These are phyloP conservation scores for Perdita meconis DNA, from an alignment of 2,888 invertebrate genomes.

Conservation along the genomic window DNA sequence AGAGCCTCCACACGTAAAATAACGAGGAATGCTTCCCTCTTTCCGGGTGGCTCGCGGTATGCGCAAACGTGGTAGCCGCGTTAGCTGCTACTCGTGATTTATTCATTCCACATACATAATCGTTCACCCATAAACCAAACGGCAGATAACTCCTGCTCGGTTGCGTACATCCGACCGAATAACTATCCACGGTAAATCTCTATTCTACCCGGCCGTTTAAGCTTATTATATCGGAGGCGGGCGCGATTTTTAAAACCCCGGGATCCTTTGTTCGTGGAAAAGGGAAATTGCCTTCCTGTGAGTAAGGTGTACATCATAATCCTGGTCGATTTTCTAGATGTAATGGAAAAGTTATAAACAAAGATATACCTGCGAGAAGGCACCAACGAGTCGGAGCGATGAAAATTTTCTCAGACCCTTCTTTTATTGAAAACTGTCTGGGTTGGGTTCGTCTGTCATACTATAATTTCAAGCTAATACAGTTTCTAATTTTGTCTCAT, in stretches of 20 bases:
- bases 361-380: conserved; percentile 3
- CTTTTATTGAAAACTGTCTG: too few species aligned
- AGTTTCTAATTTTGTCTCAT: too few species aligned
- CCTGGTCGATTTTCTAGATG: too few species aligned
- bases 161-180: conserved; percentile 59
- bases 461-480: too few species aligned
- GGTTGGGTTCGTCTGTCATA: too few species aligned
- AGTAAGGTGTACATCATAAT: background rate
- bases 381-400: too few species aligned
- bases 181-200: conserved; percentile 57
- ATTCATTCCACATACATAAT: conserved; percentile 75
- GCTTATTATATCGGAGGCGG: conserved; percentile 37
- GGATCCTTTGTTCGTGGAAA: background rate
- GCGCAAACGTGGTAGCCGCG: conserved; percentile 66
- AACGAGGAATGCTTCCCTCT: conserved; percentile 53
- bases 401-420: too few species aligned
- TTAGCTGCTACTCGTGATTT: conserved; percentile 73
- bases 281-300: conserved; percentile 4
- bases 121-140: conserved; percentile 75
- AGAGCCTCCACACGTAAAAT: conserved; percentile 56
- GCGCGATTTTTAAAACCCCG: conserved; percentile 28
- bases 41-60: conserved; percentile 55
- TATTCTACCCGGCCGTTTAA: conserved; percentile 43
- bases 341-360: too few species aligned
- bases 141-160: conserved; percentile 63